Evolutionary conservation across 2,113 vertebrate genomes (phyloP).

Genomic region (Gnathonemus echidnorhynchus): DNA sequence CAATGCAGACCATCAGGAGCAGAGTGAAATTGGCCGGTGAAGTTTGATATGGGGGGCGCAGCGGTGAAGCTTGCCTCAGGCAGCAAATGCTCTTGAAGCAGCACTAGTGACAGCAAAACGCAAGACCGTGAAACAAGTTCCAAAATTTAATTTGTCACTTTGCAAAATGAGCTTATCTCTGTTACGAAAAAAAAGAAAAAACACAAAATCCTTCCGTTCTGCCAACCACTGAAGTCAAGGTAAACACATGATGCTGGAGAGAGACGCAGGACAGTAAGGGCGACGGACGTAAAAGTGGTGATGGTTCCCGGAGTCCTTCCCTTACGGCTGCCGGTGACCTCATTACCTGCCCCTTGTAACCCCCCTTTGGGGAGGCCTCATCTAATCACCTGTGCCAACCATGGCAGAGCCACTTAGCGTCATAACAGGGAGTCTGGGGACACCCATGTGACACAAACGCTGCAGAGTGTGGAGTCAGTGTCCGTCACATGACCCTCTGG

Average conservation of each 20-base stretch:
- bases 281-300: background rate
- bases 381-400: background rate
- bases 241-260: background rate
- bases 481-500: background rate
- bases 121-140: background rate
- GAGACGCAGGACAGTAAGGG: background rate
- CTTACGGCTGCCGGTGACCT: background rate
- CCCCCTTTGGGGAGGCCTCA: background rate
- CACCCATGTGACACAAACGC: slow-evolving; percentile 7
- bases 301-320: background rate
- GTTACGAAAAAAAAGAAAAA: background rate
- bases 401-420: background rate
- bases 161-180: background rate
- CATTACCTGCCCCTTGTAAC: background rate
- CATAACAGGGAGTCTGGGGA: slow-evolving; percentile 5
- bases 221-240: background rate
- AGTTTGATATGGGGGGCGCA: background rate
- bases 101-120: background rate
- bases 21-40: background rate
- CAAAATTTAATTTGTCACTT: background rate
- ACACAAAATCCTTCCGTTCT: background rate
- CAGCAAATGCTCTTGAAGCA: background rate
- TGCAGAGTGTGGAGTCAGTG: slow-evolving; percentile 1
- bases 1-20: background rate
- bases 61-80: background rate